Conservation (phyloP, 1,140 invertebrate genomes). For the Lasaia peninsularis region DNA sequence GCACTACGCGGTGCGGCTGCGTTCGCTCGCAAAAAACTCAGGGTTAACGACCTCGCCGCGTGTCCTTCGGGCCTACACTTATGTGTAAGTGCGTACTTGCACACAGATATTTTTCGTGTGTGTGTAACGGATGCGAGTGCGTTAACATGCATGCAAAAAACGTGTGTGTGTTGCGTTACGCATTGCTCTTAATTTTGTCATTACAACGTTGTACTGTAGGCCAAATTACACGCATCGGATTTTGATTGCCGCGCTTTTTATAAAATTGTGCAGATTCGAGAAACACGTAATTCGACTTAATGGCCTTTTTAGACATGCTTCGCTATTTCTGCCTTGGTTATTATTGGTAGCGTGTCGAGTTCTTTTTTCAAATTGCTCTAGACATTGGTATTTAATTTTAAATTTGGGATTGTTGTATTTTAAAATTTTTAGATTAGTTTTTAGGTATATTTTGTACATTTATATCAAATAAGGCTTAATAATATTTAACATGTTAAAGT, state of each 20-base stretch:
- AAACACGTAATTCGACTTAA: conserved; percentile 37
- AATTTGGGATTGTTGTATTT: neutral
- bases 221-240: conserved; percentile 35
- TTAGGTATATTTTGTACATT: no score
- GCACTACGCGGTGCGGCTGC: conserved; percentile 55
- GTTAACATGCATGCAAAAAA: conserved; percentile 60
- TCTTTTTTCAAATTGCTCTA: conserved; percentile 21
- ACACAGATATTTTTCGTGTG: conserved; percentile 39
- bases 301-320: conserved; percentile 36
- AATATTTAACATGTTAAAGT: no score
- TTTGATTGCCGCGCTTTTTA: conserved; percentile 36
- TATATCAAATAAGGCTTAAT: no score
- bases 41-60: conserved; percentile 64
- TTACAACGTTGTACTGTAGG: conserved; percentile 39
- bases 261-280: conserved; percentile 25
- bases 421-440: no score
- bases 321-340: conserved; percentile 16
- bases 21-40: conserved; percentile 64
- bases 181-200: conserved; percentile 63
- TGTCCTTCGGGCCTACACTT: conserved; percentile 58
- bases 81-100: conserved; percentile 50
- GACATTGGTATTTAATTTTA: conserved; percentile 1
- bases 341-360: conserved; percentile 5
- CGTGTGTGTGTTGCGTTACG: conserved; percentile 39
- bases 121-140: conserved; percentile 57